Evolutionary conservation across 2,797 vertebrate species (phyloP).

Genomic region (Sebastes oblongus): DNA sequence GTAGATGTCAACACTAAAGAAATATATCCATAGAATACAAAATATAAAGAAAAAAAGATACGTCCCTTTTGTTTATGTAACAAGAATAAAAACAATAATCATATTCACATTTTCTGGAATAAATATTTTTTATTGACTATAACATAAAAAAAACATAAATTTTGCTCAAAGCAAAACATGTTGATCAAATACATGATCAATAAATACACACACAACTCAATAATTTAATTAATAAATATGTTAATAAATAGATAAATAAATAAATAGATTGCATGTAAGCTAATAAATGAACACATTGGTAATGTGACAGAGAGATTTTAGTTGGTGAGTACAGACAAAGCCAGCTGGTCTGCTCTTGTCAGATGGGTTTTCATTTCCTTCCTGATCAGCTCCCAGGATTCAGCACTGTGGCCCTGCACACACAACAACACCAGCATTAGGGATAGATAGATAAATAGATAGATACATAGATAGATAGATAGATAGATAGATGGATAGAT

Average conservation of each 20-base stretch:
- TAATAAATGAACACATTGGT: no score
- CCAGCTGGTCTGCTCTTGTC: no score
- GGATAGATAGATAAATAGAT: neutral
- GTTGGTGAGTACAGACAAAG: no score
- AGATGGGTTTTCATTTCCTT: slow-evolving; percentile 20
- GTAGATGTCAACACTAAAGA: no score
- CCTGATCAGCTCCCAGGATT: slow-evolving; percentile 72
- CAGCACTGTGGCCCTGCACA: slow-evolving; percentile 56
- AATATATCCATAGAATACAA: neutral
- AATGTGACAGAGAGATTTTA: no score
- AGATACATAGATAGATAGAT: neutral
- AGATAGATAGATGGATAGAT: neutral
- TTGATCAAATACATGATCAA: neutral
- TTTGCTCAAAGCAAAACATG: neutral
- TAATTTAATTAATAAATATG: neutral
- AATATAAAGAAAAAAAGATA: no score
- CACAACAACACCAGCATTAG: neutral
- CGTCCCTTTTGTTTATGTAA: neutral
- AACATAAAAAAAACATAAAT: neutral
- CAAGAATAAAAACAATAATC: slow-evolving; percentile 6
- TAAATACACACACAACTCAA: neutral
- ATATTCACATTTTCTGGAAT: neutral
- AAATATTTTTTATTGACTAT: neutral
- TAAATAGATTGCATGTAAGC: neutral
- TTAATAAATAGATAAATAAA: neutral